Evolutionary conservation across 2,113 vertebrate genomes (phyloP), one percentile per base, ranked within the genome.

Genomic region (Cyrtonyx montezumae): DNA sequence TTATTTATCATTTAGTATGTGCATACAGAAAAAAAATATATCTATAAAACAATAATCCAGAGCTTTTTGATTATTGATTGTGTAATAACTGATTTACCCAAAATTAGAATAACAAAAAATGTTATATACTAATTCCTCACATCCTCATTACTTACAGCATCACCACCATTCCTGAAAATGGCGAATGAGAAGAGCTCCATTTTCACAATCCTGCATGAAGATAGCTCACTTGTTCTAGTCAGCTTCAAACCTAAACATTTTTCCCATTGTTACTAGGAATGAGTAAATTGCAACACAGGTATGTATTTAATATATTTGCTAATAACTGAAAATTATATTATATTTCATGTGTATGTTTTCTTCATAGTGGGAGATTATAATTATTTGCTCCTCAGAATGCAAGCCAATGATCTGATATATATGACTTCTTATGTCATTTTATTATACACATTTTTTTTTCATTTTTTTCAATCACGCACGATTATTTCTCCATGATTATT

Each of bases 31-130:
- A 79, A 59, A 51, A 0, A 4, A 40, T 23, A 43, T 28, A 53
- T 28, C 23, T 65, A 5, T 51, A 66, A 63, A 76, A 1, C 0
- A 0, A 11, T 42, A 11, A 28, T 63, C 8, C 62, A 20, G 19
- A 84, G 3, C 9, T 40, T 81, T 84, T 46, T 17, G 10, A 6
- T 78, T 61, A 17, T 45, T 5, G 2, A 5, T 63, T 84, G 37
- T 14, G 3, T 30, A 55, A 55, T 28, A 2, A 40, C 59, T 63
- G 58, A 59, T 65, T 80, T 80, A 65, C 15, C 3, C 20, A 56
- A 32, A 59, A 48, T 0, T 75, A 26, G 22, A 76, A 82, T 43
- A 17, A 76, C 21, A 48, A 70, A 74, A 78, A 26, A 21, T 18
- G 55, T 36, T 78, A 49, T 37, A 23, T 12, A 32, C 11, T 32